phyloP scores from a whole-genome alignment of 2,797 vertebrate species.

The Artibeus lituratus region DNA sequence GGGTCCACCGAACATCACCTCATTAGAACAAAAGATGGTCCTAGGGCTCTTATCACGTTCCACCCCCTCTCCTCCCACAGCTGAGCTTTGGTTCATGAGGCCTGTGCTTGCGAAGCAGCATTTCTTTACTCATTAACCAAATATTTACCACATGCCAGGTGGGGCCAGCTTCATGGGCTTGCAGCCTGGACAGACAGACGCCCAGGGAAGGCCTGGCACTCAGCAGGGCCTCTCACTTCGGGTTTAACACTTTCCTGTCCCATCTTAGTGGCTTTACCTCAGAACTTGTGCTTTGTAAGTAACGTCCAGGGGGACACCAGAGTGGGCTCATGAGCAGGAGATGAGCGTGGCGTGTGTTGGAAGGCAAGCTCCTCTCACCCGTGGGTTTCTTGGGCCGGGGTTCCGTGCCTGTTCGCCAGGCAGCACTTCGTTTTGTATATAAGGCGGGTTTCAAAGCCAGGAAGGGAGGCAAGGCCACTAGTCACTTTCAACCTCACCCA shows the following conservation, averaged over 20 bases:
- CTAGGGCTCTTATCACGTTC: background rate
- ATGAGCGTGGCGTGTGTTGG: fast-evolving
- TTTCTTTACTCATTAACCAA: background rate
- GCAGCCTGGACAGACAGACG: too few relatives aligned
- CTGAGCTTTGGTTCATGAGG: background rate
- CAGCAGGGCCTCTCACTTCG: background rate
- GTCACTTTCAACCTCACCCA: background rate
- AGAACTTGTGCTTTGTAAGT: background rate
- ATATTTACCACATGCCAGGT: background rate
- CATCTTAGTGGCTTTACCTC: background rate
- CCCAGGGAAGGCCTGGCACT: background rate
- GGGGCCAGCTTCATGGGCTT: background rate
- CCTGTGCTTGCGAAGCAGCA: background rate
- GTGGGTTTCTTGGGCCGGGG: background rate
- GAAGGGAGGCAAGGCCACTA: background rate
- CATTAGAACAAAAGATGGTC: background rate
- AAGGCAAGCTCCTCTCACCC: background rate
- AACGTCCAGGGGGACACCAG: background rate
- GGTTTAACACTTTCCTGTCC: background rate
- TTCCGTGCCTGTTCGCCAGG: background rate
- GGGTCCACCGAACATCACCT: too few relatives aligned
- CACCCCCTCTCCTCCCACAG: background rate
- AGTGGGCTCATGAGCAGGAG: fast-evolving
- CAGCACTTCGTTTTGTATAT: background rate
- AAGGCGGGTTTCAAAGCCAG: background rate